Evolutionary conservation across 2,888 invertebrate species (phyloP).

Genomic region (Amphipyra berbera): DNA sequence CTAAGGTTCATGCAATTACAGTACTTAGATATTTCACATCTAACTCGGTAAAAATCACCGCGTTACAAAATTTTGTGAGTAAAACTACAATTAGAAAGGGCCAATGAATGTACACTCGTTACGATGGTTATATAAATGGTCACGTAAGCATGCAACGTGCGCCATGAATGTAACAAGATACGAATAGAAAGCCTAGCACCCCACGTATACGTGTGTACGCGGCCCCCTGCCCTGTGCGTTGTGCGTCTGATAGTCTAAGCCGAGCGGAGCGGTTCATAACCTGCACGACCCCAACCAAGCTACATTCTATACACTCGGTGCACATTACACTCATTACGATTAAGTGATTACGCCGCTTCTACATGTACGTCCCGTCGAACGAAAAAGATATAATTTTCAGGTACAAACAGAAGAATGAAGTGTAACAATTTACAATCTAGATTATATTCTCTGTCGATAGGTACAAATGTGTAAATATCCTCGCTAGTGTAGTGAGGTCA

Average conservation of each 20-base stretch:
- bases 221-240: constrained; percentile 28
- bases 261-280: constrained; percentile 39
- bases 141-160: constrained; percentile 75
- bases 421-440: constrained; percentile 57
- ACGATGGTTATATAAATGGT: constrained; percentile 61
- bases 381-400: constrained; percentile 57
- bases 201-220: constrained; percentile 43
- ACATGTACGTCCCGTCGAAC: constrained; percentile 52
- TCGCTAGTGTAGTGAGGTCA: constrained; percentile 56
- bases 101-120: constrained; percentile 66
- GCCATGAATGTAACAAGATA: constrained; percentile 59
- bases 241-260: constrained; percentile 42
- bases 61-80: constrained; percentile 62
- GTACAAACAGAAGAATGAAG: constrained; percentile 61
- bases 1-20: constrained; percentile 81
- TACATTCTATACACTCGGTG: constrained; percentile 46
- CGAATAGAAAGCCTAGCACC: constrained; percentile 70
- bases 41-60: constrained; percentile 62
- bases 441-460: constrained; percentile 59
- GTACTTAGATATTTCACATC: constrained; percentile 68
- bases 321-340: constrained; percentile 51
- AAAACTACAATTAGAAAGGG: constrained; percentile 68
- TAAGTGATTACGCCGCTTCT: constrained; percentile 60
- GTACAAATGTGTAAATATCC: constrained; percentile 61
- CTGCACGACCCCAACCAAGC: constrained; percentile 43